Evolutionary conservation across 2,113 vertebrate genomes (phyloP).

Genomic region (Laticauda colubrina): DNA sequence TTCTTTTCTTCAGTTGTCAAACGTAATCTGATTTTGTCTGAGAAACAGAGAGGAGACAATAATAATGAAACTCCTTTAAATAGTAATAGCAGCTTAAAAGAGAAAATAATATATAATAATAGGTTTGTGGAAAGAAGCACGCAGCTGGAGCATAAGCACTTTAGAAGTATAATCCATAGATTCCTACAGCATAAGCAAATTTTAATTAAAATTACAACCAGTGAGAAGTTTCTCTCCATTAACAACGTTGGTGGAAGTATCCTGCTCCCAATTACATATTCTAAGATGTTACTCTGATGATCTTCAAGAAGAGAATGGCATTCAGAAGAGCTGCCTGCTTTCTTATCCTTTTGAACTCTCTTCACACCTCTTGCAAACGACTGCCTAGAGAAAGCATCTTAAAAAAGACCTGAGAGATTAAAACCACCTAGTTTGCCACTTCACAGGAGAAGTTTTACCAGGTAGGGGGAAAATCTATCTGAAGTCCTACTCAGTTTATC

Average conservation of each 20-base stretch:
- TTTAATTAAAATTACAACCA: conserved; percentile 43
- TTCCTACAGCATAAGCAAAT: conserved; percentile 31
- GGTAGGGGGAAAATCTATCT: not conserved
- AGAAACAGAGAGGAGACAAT: conserved; percentile 34
- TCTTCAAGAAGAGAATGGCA: not conserved
- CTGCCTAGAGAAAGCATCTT: not conserved
- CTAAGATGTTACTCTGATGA: not conserved
- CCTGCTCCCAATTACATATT: not conserved
- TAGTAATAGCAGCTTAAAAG: conserved; percentile 52
- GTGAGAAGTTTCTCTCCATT: conserved; percentile 21
- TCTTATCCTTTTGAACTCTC: not conserved
- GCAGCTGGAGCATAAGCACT: conserved; percentile 42
- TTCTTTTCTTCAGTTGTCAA: conserved; percentile 14
- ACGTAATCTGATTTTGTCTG: conserved; percentile 54
- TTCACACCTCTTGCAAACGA: not conserved
- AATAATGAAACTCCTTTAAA: conserved; percentile 50
- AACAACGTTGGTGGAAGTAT: conserved; percentile 2
- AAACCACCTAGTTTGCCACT: not conserved
- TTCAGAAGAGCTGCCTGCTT: not conserved
- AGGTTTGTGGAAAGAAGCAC: conserved; percentile 45
- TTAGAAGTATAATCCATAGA: conserved; percentile 50
- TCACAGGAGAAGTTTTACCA: not conserved
- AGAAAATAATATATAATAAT: conserved; percentile 58
- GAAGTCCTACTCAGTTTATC: not conserved
- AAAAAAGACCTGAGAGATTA: not conserved